Conservation (phyloP, 2,888 invertebrate species). For the Aspidiotus destructor region DNA sequence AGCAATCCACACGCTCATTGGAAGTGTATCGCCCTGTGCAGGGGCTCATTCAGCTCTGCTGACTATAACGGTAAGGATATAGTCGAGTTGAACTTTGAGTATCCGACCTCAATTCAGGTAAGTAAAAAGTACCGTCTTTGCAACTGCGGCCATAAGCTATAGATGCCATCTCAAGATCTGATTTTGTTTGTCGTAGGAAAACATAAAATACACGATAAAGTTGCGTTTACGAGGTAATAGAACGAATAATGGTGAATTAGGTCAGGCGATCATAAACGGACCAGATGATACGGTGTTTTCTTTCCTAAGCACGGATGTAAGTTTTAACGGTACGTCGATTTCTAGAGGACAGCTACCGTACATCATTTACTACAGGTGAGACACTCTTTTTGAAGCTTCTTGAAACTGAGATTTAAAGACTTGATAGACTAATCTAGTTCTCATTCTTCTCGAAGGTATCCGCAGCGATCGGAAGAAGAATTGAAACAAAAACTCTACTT, state of each 20-base stretch:
- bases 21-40: constrained; percentile 74
- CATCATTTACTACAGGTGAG: constrained; percentile 74
- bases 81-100: constrained; percentile 81
- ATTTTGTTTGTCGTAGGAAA: constrained; percentile 52
- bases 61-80: constrained; percentile 75
- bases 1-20: constrained; percentile 57
- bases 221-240: constrained; percentile 82
- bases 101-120: constrained; percentile 75
- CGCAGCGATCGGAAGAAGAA: constrained; percentile 22
- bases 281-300: constrained; percentile 86
- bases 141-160: constrained; percentile 21
- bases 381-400: not conserved
- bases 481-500: constrained; percentile 20
- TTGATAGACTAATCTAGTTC: no score
- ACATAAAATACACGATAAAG: constrained; percentile 77
- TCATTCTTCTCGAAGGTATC: constrained; percentile 3
- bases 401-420: not conserved
- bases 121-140: not conserved
- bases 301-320: constrained; percentile 82
- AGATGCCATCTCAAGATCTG: not conserved
- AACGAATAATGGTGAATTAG: constrained; percentile 91
- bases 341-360: constrained; percentile 91
- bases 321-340: constrained; percentile 93
- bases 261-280: constrained; percentile 75
- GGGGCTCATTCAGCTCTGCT: constrained; percentile 73